Base-by-base conservation (phyloP, 2,797 vertebrate genomes). In the Falco biarmicus region DNA sequence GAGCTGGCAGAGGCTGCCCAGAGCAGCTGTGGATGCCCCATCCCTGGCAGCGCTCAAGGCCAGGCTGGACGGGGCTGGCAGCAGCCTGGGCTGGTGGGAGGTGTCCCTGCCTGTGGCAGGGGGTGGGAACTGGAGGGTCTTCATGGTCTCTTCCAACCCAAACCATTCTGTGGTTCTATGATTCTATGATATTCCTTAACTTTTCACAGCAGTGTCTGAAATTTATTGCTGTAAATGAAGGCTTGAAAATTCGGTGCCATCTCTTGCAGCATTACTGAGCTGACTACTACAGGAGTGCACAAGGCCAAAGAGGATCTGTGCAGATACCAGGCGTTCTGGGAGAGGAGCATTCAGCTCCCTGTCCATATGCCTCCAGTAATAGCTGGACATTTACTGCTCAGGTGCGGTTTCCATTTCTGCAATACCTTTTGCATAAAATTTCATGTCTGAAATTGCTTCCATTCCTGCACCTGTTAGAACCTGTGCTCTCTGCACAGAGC, bases 211-310 rank as follows among this genome's bases (percentile, higher is more conserved):
- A 13, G 9, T 43, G 16, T 37, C 61, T 70, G 34, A 13, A 16
- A 22, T 28, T 14, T 32, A 19, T 32, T 64, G 51, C 29, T 6
- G 2, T 28, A 54, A 73, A 56, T 5, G 13, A 71, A 79, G 32
- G 10, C 10, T 54, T 53, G 54, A 48, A 37, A 64, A 41, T 17
- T 29, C 45, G 24, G 15, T 37, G 61, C 50, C 19, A 9, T 1
- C 21, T 50, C 28, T 5, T 10, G 32, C 28, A 31, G 48, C 0
- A 0, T 39, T 68, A 2, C 53, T 21, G n/a, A 74, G 37, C 39
- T 70, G 51, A 24, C 26, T 24, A 0, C 9, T 41, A 3, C 29
- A 25, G 71, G n/a, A 70, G 29, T 1, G 14, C 18, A 1, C 9
- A 15, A 39, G 24, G 9, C 39, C 39, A 8, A 1, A 47, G 59